A percentile compares a stretch with the other conserved stretches of the same genome.
phyloP scores from a whole-genome alignment of 2,113 vertebrate species.

The Ophiodon elongatus region DNA sequence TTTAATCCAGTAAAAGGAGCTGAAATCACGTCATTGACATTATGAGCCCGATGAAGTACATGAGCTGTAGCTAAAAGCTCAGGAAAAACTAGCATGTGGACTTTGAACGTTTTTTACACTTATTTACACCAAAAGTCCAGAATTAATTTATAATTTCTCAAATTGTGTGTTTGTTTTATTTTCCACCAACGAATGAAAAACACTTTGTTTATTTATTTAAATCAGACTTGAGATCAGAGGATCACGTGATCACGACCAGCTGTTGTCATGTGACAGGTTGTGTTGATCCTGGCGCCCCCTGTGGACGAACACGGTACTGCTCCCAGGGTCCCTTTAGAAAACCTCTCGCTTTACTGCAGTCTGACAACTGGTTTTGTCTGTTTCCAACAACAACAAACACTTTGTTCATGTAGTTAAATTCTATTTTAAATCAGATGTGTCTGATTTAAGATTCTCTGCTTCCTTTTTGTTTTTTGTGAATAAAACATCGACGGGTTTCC shows the following conservation, averaged over 20 bases:
- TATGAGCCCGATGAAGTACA: background rate
- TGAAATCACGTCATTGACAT: background rate
- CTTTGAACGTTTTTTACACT: background rate
- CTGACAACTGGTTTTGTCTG: too few relatives aligned
- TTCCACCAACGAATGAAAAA: background rate
- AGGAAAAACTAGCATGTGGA: background rate
- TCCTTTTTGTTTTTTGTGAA: conserved; percentile 1
- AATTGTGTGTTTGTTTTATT: background rate
- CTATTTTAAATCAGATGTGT: background rate
- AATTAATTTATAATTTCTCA: background rate
- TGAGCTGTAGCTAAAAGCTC: background rate
- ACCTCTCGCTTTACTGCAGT: too few relatives aligned
- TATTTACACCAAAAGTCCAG: background rate
- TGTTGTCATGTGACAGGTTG: too few relatives aligned
- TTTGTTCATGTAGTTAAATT: background rate
- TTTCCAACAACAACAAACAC: background rate
- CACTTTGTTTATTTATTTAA: too few relatives aligned
- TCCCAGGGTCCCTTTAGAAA: too few relatives aligned
- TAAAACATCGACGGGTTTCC: background rate
- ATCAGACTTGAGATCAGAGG: too few relatives aligned
- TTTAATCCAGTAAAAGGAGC: background rate
- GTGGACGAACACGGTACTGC: too few relatives aligned
- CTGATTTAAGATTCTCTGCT: background rate
- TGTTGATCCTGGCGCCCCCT: too few relatives aligned
- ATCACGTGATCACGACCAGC: too few relatives aligned